phyloP scores from a whole-genome alignment of 2,888 invertebrate species.

The Siphlonurus alternatus region DNA sequence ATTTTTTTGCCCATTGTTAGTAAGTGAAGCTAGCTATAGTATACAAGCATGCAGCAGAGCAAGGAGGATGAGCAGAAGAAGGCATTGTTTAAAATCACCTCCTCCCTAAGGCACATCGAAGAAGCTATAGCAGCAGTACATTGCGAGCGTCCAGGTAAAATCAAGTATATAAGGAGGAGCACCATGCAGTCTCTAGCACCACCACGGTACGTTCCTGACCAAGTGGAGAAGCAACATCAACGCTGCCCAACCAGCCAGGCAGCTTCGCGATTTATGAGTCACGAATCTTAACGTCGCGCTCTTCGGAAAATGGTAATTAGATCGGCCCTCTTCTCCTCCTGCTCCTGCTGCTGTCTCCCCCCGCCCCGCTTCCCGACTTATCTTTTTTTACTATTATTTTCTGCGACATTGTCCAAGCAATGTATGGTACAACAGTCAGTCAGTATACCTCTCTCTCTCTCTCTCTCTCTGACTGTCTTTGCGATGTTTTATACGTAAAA shows the following conservation, averaged over 20 bases:
- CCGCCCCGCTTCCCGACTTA: neutral
- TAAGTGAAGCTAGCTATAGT: neutral
- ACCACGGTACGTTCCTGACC: too few relatives aligned
- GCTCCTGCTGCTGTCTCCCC: neutral
- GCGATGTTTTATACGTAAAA: too few relatives aligned
- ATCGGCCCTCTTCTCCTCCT: neutral
- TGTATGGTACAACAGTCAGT: neutral
- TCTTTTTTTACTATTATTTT: too few relatives aligned
- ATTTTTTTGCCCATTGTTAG: neutral
- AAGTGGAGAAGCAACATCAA: neutral
- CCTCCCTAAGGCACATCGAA: too few relatives aligned
- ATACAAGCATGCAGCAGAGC: neutral
- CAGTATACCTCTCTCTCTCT: neutral
- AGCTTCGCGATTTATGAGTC: neutral
- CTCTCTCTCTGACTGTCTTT: neutral
- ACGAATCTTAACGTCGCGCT: neutral
- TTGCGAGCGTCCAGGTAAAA: too few relatives aligned
- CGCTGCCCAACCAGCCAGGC: too few relatives aligned
- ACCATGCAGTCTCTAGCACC: too few relatives aligned
- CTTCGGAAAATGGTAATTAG: constrained; percentile 3
- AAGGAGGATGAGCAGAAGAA: neutral
- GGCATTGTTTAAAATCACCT: neutral
- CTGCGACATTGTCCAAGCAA: too few relatives aligned
- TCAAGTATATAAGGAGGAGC: too few relatives aligned
- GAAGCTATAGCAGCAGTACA: too few relatives aligned